These are phyloP conservation scores for Dusona sp. DNA, from an alignment of 2,888 invertebrate genomes.

Conservation along the genomic window DNA sequence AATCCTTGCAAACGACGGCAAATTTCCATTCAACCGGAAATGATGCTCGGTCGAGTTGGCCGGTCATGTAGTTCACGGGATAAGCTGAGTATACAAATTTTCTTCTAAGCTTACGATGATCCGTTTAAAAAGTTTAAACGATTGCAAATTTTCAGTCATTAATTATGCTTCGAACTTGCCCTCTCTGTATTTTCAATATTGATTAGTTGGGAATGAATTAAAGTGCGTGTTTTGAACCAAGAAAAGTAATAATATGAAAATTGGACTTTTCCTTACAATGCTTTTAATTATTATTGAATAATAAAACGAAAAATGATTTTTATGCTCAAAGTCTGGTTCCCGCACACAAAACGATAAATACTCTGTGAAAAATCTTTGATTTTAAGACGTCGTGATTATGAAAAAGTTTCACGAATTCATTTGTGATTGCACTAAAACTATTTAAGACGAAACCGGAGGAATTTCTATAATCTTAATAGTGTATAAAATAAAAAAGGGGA, in stretches of 20 bases:
- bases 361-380: too few species aligned
- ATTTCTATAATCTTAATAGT: conserved; percentile 11
- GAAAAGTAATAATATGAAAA: too few species aligned
- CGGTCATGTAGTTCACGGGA: neutral
- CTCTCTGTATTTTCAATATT: neutral
- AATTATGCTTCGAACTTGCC: neutral
- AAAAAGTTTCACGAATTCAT: neutral
- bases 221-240: too few species aligned
- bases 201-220: too few species aligned
- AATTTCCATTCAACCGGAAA: conserved; percentile 38
- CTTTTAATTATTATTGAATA: too few species aligned
- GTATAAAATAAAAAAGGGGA: neutral
- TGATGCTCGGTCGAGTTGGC: conserved; percentile 12
- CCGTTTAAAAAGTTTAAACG: neutral
- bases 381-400: neutral
- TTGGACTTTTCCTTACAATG: too few species aligned
- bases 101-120: neutral
- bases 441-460: neutral
- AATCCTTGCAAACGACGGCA: conserved; percentile 26
- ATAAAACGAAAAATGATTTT: too few species aligned
- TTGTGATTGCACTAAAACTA: neutral
- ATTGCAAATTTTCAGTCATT: neutral
- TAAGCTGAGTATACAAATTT: conserved; percentile 20
- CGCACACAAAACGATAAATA: too few species aligned
- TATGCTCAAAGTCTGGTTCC: too few species aligned